A percentile compares a stretch with the other conserved stretches of the same genome.
phyloP scores from a whole-genome alignment of 2,113 vertebrate species.

The Hippolais icterina region DNA sequence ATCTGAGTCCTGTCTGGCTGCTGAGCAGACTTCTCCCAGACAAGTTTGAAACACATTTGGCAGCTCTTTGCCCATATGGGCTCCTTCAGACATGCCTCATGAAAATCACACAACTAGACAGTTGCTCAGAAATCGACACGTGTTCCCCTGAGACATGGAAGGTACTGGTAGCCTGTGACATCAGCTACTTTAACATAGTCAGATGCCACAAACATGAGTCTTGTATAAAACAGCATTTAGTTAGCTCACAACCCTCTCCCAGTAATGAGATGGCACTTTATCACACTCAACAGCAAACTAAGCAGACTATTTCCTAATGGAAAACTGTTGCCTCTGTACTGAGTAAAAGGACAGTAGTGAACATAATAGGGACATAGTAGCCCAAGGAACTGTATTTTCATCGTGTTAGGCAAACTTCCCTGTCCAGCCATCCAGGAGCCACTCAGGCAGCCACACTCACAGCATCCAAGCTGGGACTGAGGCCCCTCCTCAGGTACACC shows the following conservation, averaged over 20 bases:
- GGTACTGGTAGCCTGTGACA: constrained; percentile 28
- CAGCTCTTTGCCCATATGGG: constrained; percentile 51
- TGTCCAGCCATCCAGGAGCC: background rate
- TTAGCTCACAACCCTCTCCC: background rate
- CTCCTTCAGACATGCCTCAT: constrained; percentile 28
- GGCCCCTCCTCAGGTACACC: background rate
- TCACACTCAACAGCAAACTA: background rate
- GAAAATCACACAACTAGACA: constrained; percentile 22
- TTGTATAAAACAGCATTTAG: background rate
- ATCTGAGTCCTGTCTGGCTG: constrained; percentile 35
- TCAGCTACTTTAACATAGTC: constrained; percentile 8
- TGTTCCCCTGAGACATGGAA: constrained; percentile 22
- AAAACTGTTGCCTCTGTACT: background rate
- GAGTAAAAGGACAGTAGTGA: background rate
- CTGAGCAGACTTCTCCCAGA: constrained; percentile 38
- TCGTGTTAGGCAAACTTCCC: background rate
- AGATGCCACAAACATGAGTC: background rate
- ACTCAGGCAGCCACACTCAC: background rate
- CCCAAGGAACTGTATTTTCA: background rate
- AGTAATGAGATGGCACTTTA: background rate
- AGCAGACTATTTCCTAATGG: background rate
- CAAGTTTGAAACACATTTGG: constrained; percentile 14
- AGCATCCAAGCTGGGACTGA: fast-evolving
- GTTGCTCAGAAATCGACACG: constrained; percentile 30
- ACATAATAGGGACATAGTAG: background rate